Conservation (phyloP, 2,797 vertebrate species). For the Tokudaia muenninki region DNA sequence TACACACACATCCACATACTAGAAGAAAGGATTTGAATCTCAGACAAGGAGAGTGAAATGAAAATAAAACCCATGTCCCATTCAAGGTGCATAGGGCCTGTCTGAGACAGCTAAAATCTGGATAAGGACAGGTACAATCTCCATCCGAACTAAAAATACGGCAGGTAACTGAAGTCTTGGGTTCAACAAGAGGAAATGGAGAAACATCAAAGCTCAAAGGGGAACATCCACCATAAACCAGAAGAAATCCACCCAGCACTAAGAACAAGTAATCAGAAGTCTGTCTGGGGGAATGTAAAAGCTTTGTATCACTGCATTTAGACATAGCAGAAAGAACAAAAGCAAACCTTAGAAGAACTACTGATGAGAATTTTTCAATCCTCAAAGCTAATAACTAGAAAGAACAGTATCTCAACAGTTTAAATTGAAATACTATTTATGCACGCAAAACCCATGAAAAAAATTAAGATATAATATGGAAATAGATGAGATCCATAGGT, state of each 20-base stretch:
- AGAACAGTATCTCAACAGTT: not conserved
- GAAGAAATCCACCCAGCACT: not conserved
- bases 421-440: not conserved
- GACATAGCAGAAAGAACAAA: not conserved
- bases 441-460: not conserved
- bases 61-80: not conserved
- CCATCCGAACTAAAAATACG: not conserved
- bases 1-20: not conserved
- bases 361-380: not conserved
- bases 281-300: not conserved
- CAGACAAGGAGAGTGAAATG: not conserved
- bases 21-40: not conserved
- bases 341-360: not conserved
- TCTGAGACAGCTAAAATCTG: not conserved
- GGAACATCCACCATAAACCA: not conserved
- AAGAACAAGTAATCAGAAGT: not conserved
- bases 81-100: too few relatives aligned
- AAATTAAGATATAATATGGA: not conserved
- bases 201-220: not conserved
- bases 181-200: not conserved
- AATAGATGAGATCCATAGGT: not conserved
- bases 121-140: not conserved
- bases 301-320: not conserved
- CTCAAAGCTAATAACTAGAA: not conserved
- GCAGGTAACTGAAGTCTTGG: not conserved